Evolutionary conservation across 2,113 vertebrate genomes (phyloP).

Genomic region (Laticauda laticaudata): DNA sequence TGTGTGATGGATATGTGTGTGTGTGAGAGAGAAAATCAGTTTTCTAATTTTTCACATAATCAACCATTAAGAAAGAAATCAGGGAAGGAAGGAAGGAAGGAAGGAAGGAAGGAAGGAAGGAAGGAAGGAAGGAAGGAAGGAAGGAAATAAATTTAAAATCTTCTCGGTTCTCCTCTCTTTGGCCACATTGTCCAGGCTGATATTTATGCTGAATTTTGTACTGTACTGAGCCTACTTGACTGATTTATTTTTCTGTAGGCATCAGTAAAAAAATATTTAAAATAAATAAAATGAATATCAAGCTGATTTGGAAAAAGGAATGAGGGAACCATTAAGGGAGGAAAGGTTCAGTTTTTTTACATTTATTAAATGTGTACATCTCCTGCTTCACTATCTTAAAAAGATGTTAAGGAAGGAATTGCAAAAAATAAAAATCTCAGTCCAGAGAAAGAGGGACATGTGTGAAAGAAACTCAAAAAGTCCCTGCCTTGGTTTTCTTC

Average conservation of each 20-base stretch:
- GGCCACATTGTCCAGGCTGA: not conserved
- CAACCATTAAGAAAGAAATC: too few relatives aligned
- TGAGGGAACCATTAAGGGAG: not conserved
- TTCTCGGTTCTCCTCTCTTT: not conserved
- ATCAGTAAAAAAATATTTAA: not conserved
- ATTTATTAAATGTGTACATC: not conserved
- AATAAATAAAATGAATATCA: not conserved
- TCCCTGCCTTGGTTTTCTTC: not conserved
- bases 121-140: not conserved
- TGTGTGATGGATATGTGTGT: not conserved
- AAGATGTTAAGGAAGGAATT: not conserved
- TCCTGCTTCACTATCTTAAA: not conserved
- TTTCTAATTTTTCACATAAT: not conserved
- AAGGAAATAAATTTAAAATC: not conserved
- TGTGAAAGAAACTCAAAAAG: not conserved
- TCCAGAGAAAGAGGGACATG: not conserved
- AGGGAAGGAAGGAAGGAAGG: too few relatives aligned
- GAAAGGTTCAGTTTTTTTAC: not conserved
- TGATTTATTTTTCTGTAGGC: not conserved
- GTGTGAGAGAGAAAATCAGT: not conserved
- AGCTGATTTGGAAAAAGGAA: not conserved
- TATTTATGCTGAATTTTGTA: not conserved
- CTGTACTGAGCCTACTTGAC: not conserved
- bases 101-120: too few relatives aligned
- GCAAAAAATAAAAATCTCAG: not conserved